Base-by-base conservation (phyloP, 2,113 vertebrate genomes). In the Heterochromis multidens region DNA sequence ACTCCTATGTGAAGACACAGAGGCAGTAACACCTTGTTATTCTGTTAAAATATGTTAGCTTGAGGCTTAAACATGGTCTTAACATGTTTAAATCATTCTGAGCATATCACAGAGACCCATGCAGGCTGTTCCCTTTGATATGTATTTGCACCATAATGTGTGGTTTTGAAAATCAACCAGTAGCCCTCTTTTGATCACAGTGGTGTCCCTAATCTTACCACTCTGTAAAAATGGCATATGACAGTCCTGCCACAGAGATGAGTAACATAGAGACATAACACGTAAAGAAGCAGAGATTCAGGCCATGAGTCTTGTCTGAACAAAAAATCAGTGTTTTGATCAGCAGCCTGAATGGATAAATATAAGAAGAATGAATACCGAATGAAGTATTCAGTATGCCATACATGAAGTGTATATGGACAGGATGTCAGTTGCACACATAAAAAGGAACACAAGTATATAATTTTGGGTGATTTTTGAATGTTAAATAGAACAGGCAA, bases 151-250 rank as follows among this genome's bases (percentile, higher is more conserved):
- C 84, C 78, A 87, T 90, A 92, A 91, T 90, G 88, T 87, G 88
- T 85, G 87, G 84, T 86, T 94, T 93, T 94, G 93, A 91, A 95
- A 94, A 93, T 94, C 91, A 94, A 92, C 89, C 92, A 87, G 91
- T 80, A 54, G 63, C 76, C 79, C 63, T 63, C 87, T 86, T 94
- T 94, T 93, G 92, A 95, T 96, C 90, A 81, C 89, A 90, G 84
- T 81, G 29, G 86, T 33, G 77, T 93, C 87, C 91, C 79, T 84
- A 77, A 62, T 88, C 89, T 91, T 59, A 35, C 72, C 49, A 27
- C 58, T 65, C 3, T 2, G 49, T 76, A 63, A 77, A 86, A 93
- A 91, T 67, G 80, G 78, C 17, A 11, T 25, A 63, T n/a, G n/a
- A 67, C 59, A 61, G 13, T 61, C 80, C 79, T 49, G 54, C 80